Evolutionary conservation across 2,797 vertebrate genomes (phyloP), one percentile per base, ranked within the genome.

Genomic region (Lophura swinhoii): DNA sequence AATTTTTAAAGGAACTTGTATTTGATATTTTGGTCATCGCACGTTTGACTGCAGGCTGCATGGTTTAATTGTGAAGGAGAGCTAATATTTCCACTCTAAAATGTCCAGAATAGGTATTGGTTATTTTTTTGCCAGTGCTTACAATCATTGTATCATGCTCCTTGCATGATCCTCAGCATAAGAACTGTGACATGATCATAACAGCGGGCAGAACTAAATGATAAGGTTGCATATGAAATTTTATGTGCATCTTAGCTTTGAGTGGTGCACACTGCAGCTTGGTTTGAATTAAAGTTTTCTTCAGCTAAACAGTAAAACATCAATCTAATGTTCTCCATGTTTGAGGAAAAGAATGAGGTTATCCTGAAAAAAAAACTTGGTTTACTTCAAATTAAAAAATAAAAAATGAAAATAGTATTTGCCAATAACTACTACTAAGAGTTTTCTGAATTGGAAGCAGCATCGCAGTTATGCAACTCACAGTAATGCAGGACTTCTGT

Each of bases 361-460:
- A 51, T 70, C 53, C 46, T 84, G 59, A 18, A 43, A 43, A 88
- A 88, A 96, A 85, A 74, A 78, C 64, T 79, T 69, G 74, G 78
- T 74, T 94, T 80, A 58, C 75, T 87, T 71, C 35, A 64, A 91
- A 53, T 37, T 43, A 15, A 43, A 43, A 17, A 17, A 17, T n/a
- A 2, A 78, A 49, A 35, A 3, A 18, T 21, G 79, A 23, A 79
- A 76, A 20, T 12, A 48, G 4, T 14, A 14, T 78, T 95, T 95
- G 69, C 84, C 93, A 95, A 41, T 22, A 85, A 63, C 44, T 81
- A 44, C 53, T 77, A 23, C 41, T 88, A 49, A 39, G 43, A 82
- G 66, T 84, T 72, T 88, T 87, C 51, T 74, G 78, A 91, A 69
- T 18, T 94, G 77, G 77, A 88, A 71, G 44, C 88, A 94, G 75